phyloP scores from a whole-genome alignment of 2,113 vertebrate genomes.

The Ibidorhyncha struthersii region DNA sequence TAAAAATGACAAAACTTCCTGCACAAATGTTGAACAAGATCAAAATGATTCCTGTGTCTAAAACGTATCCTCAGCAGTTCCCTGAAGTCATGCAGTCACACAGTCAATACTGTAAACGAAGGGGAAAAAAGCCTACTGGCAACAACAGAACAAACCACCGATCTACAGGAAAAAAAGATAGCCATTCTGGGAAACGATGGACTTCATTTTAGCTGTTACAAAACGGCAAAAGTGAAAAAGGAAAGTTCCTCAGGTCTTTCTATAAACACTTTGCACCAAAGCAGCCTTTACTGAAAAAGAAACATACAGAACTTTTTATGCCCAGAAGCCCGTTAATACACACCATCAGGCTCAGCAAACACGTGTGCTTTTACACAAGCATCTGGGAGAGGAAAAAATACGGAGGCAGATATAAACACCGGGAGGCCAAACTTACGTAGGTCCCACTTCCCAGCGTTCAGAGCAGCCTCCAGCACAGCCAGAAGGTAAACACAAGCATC shows the following conservation, averaged over 20 bases:
- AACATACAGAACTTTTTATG: background rate
- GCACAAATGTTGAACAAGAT: background rate
- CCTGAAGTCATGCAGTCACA: background rate
- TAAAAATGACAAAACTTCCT: fast-evolving
- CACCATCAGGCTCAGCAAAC: background rate
- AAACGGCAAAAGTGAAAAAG: background rate
- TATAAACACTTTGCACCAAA: background rate
- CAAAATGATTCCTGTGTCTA: background rate
- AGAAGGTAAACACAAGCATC: background rate
- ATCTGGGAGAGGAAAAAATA: background rate
- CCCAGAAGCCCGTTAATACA: background rate
- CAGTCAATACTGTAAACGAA: fast-evolving
- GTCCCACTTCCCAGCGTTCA: background rate
- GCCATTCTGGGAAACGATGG: background rate
- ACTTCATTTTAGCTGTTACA: background rate
- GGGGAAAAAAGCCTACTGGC: background rate
- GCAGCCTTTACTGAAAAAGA: background rate
- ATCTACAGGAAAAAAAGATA: background rate
- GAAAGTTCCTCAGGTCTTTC: background rate
- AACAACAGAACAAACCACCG: background rate
- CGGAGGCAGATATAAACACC: background rate
- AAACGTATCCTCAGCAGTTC: background rate
- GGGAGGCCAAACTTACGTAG: background rate
- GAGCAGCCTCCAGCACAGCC: background rate
- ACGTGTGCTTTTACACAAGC: background rate